Base-by-base conservation (phyloP, 2,888 invertebrate species). In the Trissonchulus sp. region DNA sequence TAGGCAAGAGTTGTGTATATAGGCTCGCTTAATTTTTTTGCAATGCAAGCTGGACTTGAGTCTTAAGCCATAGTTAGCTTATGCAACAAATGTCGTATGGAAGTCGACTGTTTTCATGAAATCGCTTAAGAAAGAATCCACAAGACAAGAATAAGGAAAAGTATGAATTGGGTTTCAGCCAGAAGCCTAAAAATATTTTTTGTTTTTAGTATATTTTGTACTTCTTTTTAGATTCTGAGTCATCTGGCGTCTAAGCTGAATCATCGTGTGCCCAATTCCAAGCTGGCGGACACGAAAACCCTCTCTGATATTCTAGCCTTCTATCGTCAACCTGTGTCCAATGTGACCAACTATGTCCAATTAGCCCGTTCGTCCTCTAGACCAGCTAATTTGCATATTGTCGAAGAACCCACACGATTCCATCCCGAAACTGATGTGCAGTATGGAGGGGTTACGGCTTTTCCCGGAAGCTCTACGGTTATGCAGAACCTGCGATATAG, bases 161-260 rank as follows among this genome's bases (percentile, higher is more conserved):
- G n/a, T n/a, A n/a, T n/a, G n/a, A n/a, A n/a, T n/a, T n/a, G n/a
- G n/a, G n/a, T n/a, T n/a, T n/a, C n/a, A n/a, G n/a, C n/a, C n/a
- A n/a, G n/a, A n/a, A n/a, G n/a, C n/a, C n/a, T n/a, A n/a, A n/a
- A n/a, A n/a, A n/a, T n/a, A n/a, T n/a, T n/a, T n/a, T n/a, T n/a
- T n/a, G n/a, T n/a, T n/a, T n/a, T n/a, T n/a, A n/a, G n/a, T n/a
- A n/a, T n/a, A n/a, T n/a, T n/a, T n/a, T n/a, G n/a, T n/a, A n/a
- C n/a, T n/a, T n/a, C n/a, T n/a, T 48, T 48, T 48, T 23, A 48
- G 48, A 8, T 48, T 96, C 78, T 93, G 98, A 77, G 89, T 92
- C 79, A 91, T 92, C 82, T 99, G 99, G 85, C 90, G 97, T 79
- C 96, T 97, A 79, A 94, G 93, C 82, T 90, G 99, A 82, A 99